phyloP scores from a whole-genome alignment of 2,797 vertebrate genomes.

The Anguilla pacifica region DNA sequence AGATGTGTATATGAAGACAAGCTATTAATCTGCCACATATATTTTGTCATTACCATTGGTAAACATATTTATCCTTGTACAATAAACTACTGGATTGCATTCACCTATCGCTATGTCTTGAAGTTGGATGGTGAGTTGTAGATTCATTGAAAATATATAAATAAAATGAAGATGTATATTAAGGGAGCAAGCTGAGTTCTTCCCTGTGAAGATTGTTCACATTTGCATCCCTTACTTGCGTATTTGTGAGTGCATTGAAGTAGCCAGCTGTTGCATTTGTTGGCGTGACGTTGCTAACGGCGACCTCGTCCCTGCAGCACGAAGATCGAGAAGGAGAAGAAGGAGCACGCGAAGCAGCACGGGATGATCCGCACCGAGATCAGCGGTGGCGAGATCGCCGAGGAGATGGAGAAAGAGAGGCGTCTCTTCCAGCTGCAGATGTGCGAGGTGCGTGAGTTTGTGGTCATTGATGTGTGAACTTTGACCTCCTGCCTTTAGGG shows the following conservation, averaged over 20 bases:
- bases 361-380: slow-evolving; percentile 35
- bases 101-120: not conserved
- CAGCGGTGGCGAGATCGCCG: slow-evolving; percentile 34
- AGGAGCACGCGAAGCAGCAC: slow-evolving; percentile 32
- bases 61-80: no score
- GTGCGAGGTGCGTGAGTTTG: slow-evolving; percentile 30
- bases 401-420: slow-evolving; percentile 96
- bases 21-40: no score
- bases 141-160: not conserved
- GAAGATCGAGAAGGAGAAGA: slow-evolving; percentile 37
- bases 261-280: not conserved
- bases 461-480: slow-evolving; percentile 11
- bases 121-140: not conserved
- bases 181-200: not conserved
- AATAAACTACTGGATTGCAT: no score
- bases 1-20: no score
- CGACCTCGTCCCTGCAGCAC: slow-evolving; percentile 35
- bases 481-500: slow-evolving; percentile 2
- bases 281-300: not conserved
- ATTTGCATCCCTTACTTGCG: not conserved
- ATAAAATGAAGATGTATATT: not conserved
- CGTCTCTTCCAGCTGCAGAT: slow-evolving; percentile 52
- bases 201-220: not conserved
- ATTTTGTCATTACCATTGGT: no score
- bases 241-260: no score